phyloP scores from a whole-genome alignment of 2,797 vertebrate species.

The Sebastes glaucus region DNA sequence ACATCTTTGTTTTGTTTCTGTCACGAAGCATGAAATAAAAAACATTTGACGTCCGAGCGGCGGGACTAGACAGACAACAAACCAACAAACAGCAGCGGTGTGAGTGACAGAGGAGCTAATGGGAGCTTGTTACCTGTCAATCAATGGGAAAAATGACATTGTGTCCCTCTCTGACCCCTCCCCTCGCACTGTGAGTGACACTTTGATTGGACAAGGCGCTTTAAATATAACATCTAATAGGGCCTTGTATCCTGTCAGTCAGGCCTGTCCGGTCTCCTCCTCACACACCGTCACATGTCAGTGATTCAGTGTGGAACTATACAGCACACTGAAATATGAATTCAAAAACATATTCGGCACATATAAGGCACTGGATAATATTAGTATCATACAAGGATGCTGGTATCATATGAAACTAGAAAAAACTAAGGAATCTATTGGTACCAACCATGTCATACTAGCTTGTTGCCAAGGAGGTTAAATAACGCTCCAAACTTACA shows the following conservation, averaged over 20 bases:
- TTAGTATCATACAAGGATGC: too few species aligned
- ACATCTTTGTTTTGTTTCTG: constrained; percentile 18
- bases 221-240: constrained; percentile 67
- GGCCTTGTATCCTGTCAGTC: constrained; percentile 67
- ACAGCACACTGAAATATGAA: not conserved
- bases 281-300: not conserved
- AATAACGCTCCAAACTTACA: too few species aligned
- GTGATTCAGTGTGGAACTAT: not conserved
- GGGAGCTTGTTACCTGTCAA: constrained; percentile 74
- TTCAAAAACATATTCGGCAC: too few species aligned
- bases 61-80: constrained; percentile 13
- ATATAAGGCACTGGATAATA: too few species aligned
- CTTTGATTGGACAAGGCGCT: constrained; percentile 71
- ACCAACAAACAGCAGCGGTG: constrained; percentile 27
- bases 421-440: too few species aligned
- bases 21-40: constrained; percentile 32
- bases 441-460: too few species aligned
- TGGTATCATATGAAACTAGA: too few species aligned
- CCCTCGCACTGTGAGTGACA: constrained; percentile 59
- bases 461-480: too few species aligned
- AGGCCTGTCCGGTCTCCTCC: constrained; percentile 9
- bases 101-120: constrained; percentile 69
- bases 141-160: constrained; percentile 48
- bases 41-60: not conserved
- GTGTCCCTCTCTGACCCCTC: constrained; percentile 53